These are phyloP conservation scores for Corythornis madagascariensis DNA, from an alignment of 2,113 vertebrate species.

Conservation along the genomic window DNA sequence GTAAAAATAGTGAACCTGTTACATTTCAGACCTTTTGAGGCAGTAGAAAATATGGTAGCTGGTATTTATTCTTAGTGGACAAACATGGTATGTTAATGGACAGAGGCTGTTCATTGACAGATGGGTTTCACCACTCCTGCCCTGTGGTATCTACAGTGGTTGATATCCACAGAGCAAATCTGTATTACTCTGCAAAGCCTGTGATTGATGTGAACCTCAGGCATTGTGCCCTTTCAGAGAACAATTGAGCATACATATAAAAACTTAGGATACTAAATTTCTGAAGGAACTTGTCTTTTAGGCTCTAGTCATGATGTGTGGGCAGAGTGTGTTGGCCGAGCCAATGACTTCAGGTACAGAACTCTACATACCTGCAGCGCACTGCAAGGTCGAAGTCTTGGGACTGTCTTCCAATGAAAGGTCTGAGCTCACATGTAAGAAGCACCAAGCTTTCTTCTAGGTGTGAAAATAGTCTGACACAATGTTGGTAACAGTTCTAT, in stretches of 20 bases:
- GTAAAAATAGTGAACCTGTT: not conserved
- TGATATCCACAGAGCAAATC: not conserved
- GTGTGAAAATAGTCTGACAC: not conserved
- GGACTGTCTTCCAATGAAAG: not conserved
- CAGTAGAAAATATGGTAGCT: not conserved
- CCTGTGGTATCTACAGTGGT: not conserved
- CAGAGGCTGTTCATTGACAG: not conserved
- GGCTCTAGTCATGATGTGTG: not conserved
- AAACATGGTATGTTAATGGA: not conserved
- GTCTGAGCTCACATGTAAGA: not conserved
- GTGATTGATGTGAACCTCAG: not conserved
- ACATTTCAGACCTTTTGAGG: not conserved
- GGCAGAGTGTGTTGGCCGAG: not conserved
- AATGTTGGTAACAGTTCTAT: not conserved
- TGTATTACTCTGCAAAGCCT: slow-evolving; percentile 1
- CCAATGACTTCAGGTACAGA: not conserved
- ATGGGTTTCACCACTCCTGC: not conserved
- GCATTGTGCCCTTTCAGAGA: not conserved
- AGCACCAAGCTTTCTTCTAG: not conserved
- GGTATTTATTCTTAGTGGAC: not conserved
- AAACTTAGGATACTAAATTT: not conserved
- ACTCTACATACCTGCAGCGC: not conserved
- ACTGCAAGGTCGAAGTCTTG: not conserved
- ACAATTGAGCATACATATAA: not conserved
- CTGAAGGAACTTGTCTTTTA: not conserved